phyloP scores from a whole-genome alignment of 2,888 invertebrate genomes.

The Caenorhabditis sp. region DNA sequence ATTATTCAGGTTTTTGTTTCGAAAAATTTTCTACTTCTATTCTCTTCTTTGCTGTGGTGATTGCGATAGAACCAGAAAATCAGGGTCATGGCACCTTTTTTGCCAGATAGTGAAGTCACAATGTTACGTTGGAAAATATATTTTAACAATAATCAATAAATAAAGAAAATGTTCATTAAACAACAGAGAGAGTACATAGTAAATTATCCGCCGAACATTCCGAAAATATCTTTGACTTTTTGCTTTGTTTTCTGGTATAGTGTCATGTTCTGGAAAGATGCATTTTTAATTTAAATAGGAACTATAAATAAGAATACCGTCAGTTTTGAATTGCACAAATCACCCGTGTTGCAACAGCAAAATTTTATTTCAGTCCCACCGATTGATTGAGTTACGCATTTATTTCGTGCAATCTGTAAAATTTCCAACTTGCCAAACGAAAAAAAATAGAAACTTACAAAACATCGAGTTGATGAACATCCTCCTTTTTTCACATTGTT shows the following conservation, averaged over 20 bases:
- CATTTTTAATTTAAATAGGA: neutral
- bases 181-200: neutral
- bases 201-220: slow-evolving; percentile 32
- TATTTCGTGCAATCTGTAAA: slow-evolving; percentile 37
- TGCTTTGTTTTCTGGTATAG: slow-evolving; percentile 41
- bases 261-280: slow-evolving; percentile 39
- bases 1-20: too few relatives aligned
- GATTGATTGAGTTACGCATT: slow-evolving; percentile 40
- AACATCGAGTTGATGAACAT: slow-evolving; percentile 45
- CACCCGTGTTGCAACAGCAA: slow-evolving; percentile 52
- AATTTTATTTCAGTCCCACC: slow-evolving; percentile 39
- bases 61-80: too few relatives aligned
- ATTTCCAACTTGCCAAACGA: neutral
- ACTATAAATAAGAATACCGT: slow-evolving; percentile 36
- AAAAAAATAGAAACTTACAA: slow-evolving; percentile 21
- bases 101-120: too few relatives aligned
- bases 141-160: too few relatives aligned
- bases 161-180: neutral
- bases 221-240: slow-evolving; percentile 36
- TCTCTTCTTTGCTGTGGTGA: too few relatives aligned
- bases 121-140: too few relatives aligned
- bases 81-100: too few relatives aligned
- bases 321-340: slow-evolving; percentile 50
- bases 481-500: slow-evolving; percentile 45
- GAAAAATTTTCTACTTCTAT: too few relatives aligned